Conservation (phyloP, 2,113 vertebrate genomes). For the Neolamprologus devosi region DNA sequence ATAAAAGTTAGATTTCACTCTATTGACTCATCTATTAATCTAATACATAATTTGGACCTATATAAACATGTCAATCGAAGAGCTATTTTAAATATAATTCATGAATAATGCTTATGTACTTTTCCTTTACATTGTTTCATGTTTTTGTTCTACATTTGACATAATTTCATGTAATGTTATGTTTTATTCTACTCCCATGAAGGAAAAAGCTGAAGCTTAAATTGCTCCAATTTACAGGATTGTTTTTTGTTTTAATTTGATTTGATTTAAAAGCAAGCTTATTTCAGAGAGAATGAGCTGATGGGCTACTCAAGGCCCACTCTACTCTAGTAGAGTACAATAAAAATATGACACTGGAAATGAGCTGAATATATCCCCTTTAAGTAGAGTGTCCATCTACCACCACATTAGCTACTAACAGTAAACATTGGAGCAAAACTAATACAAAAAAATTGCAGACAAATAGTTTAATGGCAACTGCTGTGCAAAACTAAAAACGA, state of each 20-base stretch:
- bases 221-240: not conserved
- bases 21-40: not conserved
- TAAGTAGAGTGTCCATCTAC: not conserved
- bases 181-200: not conserved
- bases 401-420: not conserved
- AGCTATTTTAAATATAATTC: not conserved
- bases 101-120: not conserved
- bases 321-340: not conserved
- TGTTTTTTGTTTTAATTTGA: not conserved
- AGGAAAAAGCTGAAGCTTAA: not conserved
- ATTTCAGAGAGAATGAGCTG: not conserved
- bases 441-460: accelerated
- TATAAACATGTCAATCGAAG: not conserved
- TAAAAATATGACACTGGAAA: not conserved
- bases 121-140: not conserved
- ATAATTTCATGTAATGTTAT: not conserved
- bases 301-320: not conserved
- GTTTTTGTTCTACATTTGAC: not conserved
- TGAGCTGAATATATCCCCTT: not conserved
- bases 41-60: not conserved
- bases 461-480: not conserved
- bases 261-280: not conserved
- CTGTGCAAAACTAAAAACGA: not conserved
- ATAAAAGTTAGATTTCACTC: not conserved
- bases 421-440: not conserved